Conservation (phyloP, 2,113 vertebrate species). For the Panthera leo region DNA sequence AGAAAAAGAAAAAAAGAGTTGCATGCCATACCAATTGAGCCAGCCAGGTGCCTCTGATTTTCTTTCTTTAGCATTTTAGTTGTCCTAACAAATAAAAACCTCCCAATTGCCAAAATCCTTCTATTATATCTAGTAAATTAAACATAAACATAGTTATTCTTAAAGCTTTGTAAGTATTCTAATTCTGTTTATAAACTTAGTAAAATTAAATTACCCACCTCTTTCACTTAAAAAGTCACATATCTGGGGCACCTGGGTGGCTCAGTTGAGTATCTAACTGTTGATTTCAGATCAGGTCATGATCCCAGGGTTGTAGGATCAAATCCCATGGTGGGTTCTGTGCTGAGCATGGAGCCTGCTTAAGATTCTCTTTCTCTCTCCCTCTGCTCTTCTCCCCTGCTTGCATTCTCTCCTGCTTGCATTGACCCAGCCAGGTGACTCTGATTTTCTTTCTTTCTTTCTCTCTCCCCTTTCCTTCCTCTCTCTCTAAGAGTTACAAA, state of each 20-base stretch:
- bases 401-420: too few relatives aligned
- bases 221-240: background rate
- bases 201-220: background rate
- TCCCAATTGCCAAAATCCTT: background rate
- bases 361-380: too few relatives aligned
- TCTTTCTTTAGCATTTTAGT: background rate
- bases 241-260: background rate
- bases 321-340: too few relatives aligned
- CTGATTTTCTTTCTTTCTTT: too few relatives aligned
- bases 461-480: too few relatives aligned
- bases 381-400: too few relatives aligned
- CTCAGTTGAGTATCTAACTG: too few relatives aligned
- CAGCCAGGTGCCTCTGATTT: background rate
- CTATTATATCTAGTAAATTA: background rate
- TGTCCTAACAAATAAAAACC: background rate
- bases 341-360: too few relatives aligned
- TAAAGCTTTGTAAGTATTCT: background rate
- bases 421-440: too few relatives aligned
- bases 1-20: background rate
- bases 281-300: too few relatives aligned
- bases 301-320: too few relatives aligned
- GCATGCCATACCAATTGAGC: background rate
- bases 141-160: background rate
- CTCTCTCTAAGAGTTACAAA: too few relatives aligned
- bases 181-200: background rate